A percentile compares a stretch with the other conserved stretches of the same genome.
phyloP scores from a whole-genome alignment of 2,888 invertebrate species.

The Lycaena phlaeas region DNA sequence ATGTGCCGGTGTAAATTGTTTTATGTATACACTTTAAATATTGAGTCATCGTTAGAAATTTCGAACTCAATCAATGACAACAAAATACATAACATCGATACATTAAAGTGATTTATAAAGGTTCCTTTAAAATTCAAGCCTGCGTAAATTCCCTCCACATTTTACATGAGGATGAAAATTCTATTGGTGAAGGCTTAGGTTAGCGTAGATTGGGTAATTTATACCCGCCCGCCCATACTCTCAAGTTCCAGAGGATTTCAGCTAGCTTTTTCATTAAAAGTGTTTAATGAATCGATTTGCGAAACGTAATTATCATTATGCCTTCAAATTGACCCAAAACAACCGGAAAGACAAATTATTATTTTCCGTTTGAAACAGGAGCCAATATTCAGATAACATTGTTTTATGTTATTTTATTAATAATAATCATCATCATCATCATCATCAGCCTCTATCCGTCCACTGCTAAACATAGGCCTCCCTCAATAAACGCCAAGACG shows the following conservation, averaged over 20 bases:
- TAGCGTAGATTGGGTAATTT: conserved; percentile 70
- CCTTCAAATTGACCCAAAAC: no score
- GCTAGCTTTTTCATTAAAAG: conserved; percentile 56
- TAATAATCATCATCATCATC: background rate
- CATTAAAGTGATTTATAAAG: conserved; percentile 34
- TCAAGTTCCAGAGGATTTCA: conserved; percentile 31
- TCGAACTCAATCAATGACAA: no score
- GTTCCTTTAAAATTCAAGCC: conserved; percentile 49
- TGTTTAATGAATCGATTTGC: conserved; percentile 55
- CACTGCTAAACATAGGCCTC: no score
- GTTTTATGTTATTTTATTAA: no score
- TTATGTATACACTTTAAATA: no score
- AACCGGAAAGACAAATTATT: no score
- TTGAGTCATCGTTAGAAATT: no score
- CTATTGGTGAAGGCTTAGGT: conserved; percentile 62
- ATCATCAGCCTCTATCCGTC: no score
- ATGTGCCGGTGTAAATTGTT: no score
- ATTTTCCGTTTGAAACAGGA: no score
- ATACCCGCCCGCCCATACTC: conserved; percentile 59
- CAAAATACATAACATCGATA: background rate
- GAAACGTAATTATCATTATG: background rate
- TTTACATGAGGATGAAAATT: conserved; percentile 55
- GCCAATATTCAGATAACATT: no score
- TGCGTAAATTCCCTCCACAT: conserved; percentile 50
- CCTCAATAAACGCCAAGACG: no score